Percentiles rank a stretch among this genome's conserved stretches.
These are phyloP conservation scores for Campopleginae sp. DNA, from an alignment of 2,888 invertebrate genomes.

Conservation along the genomic window DNA sequence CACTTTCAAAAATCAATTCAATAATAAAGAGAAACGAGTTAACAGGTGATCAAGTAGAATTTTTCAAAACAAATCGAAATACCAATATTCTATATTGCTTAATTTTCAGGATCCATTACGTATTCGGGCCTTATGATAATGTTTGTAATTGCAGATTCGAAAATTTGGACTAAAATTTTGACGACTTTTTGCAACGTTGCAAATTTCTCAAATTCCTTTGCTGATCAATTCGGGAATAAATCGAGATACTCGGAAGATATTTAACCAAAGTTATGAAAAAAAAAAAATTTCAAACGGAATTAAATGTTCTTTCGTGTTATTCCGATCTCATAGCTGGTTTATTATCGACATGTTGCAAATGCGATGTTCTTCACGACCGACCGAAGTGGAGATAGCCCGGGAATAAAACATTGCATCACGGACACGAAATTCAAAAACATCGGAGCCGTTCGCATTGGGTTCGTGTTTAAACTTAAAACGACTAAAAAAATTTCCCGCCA, in stretches of 20 bases:
- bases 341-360: neutral
- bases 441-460: neutral
- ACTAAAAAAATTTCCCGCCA: constrained; percentile 30
- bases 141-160: neutral
- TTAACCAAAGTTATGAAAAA: neutral
- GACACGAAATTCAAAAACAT: neutral
- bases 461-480: constrained; percentile 24
- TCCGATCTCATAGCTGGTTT: neutral
- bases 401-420: constrained; percentile 5
- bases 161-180: neutral
- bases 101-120: neutral
- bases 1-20: neutral
- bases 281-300: neutral
- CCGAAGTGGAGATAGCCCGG: neutral
- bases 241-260: neutral
- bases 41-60: neutral
- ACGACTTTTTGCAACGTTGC: too few species aligned
- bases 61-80: neutral
- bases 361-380: neutral
- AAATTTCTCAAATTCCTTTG: neutral
- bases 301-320: neutral
- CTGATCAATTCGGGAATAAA: neutral
- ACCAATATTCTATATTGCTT: neutral
- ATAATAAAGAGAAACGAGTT: neutral
- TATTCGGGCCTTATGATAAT: neutral